A percentile compares a stretch with the other conserved stretches of the same genome.
phyloP scores from a whole-genome alignment of 2,113 vertebrate genomes.

The Proteles cristata region DNA sequence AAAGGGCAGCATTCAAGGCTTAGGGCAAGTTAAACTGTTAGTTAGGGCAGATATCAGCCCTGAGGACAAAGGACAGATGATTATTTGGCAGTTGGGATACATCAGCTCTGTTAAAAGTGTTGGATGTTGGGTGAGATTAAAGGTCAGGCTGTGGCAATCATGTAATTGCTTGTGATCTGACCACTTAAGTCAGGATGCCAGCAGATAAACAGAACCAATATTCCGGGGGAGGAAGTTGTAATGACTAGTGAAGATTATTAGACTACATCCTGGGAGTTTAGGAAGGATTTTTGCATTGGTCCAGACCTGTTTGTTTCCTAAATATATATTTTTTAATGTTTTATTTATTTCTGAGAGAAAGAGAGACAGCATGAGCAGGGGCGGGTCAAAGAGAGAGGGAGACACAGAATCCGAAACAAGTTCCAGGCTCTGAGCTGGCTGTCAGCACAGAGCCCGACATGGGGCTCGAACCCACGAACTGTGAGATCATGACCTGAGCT shows the following conservation, averaged over 20 bases:
- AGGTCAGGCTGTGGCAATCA: background rate
- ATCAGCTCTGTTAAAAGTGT: background rate
- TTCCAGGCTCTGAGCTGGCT: too few species aligned
- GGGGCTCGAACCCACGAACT: too few species aligned
- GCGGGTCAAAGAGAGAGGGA: too few species aligned
- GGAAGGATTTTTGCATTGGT: background rate
- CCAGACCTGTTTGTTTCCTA: background rate
- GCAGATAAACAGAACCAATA: background rate
- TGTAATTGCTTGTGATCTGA: background rate
- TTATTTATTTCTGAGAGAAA: too few species aligned
- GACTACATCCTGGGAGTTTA: background rate
- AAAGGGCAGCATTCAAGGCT: background rate
- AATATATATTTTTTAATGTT: too few species aligned
- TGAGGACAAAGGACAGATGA: background rate
- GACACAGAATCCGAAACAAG: too few species aligned
- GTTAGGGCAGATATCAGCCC: background rate
- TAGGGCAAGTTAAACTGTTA: background rate
- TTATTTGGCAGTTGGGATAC: background rate
- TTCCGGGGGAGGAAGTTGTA: background rate
- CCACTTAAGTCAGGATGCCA: background rate
- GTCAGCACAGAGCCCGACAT: too few species aligned
- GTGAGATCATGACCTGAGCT: too few species aligned
- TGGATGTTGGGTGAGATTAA: background rate
- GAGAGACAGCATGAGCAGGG: too few species aligned
- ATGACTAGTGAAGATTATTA: background rate